phyloP scores from a whole-genome alignment of 2,113 vertebrate genomes.

The Artemisiospiza belli region DNA sequence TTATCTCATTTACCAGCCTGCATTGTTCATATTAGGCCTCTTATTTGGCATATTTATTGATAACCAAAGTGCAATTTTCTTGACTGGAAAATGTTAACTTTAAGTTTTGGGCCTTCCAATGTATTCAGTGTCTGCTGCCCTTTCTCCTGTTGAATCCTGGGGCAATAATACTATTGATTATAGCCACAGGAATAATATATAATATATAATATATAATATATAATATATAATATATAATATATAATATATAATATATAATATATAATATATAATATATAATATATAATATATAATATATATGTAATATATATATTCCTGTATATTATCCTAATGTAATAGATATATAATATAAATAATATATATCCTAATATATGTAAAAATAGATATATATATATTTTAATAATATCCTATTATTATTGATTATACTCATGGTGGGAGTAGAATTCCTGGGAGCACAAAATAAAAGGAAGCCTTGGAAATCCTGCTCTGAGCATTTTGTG shows the following conservation, averaged over 20 bases:
- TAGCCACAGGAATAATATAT: neutral
- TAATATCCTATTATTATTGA: neutral
- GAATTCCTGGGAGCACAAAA: conserved; percentile 11
- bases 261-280: too few relatives aligned
- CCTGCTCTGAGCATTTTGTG: conserved; percentile 35
- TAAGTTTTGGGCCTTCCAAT: conserved; percentile 11
- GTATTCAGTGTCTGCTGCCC: neutral
- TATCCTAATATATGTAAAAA: too few relatives aligned
- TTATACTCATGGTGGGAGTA: neutral
- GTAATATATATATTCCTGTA: too few relatives aligned
- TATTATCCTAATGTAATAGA: too few relatives aligned
- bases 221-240: too few relatives aligned
- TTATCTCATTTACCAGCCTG: neutral
- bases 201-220: too few relatives aligned
- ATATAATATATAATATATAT: too few relatives aligned
- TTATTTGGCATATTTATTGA: neutral
- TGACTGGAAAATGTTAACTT: neutral
- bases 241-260: too few relatives aligned
- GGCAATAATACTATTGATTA: neutral
- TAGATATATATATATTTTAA: neutral
- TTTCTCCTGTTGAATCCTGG: neutral
- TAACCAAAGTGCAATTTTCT: neutral
- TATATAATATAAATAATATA: neutral
- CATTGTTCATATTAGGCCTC: neutral
- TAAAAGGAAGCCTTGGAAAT: conserved; percentile 28